Conservation (phyloP, 2,888 invertebrate genomes). For the Dynastes tityus region DNA sequence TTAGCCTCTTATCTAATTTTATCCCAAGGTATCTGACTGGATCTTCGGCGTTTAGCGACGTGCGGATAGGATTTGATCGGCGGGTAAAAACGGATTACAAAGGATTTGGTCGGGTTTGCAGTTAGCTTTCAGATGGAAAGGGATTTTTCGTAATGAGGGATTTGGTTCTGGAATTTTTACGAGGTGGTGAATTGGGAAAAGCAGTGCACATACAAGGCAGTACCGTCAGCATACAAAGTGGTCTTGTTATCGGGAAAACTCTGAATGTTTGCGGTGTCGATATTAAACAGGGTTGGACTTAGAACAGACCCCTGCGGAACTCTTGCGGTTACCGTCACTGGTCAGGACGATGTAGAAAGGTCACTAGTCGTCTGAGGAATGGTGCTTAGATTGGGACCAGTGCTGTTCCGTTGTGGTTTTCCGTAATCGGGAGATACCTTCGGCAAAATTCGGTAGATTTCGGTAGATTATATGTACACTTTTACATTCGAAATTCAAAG, state of each 20-base stretch:
- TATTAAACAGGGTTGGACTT: background rate
- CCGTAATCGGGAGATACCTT: no score
- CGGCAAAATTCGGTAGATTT: no score
- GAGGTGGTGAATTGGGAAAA: background rate
- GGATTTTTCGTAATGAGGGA: background rate
- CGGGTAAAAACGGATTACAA: background rate
- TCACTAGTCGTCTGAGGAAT: no score
- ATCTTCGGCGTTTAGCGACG: background rate
- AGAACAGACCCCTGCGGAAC: background rate
- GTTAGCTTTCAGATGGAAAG: background rate
- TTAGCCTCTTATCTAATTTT: background rate
- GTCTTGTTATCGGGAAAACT: no score
- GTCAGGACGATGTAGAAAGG: background rate
- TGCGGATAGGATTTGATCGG: background rate
- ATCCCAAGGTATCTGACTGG: background rate
- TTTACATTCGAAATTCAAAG: no score
- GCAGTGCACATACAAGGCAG: background rate
- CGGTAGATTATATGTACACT: no score
- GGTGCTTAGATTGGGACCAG: no score
- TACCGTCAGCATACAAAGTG: background rate
- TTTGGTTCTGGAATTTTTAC: background rate
- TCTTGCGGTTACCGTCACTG: background rate
- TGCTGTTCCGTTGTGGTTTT: no score
- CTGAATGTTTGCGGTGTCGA: background rate
- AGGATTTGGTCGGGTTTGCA: no score